These are phyloP conservation scores for Parauchenoglanis punctatus DNA, from an alignment of 2,797 vertebrate species.

Conservation along the genomic window DNA sequence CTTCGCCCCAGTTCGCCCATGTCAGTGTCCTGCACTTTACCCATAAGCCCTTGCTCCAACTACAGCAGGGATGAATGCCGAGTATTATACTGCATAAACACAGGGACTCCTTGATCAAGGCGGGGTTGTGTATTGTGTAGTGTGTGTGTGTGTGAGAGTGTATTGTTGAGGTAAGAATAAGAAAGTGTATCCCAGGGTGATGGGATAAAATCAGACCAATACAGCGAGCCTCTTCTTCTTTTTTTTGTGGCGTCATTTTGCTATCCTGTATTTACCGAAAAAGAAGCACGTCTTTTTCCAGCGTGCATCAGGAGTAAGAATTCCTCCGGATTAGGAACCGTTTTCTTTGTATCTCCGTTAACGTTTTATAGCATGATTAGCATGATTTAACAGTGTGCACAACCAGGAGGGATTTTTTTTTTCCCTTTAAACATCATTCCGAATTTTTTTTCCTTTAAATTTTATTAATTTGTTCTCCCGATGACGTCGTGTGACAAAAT, in stretches of 20 bases:
- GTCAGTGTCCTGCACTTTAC: slow-evolving; percentile 56
- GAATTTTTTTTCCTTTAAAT: neutral
- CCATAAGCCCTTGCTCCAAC: slow-evolving; percentile 55
- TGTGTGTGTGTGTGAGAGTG: slow-evolving; percentile 18
- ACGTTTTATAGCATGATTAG: neutral
- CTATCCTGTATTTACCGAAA: slow-evolving; percentile 33
- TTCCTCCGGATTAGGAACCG: slow-evolving; percentile 30
- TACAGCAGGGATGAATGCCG: slow-evolving; percentile 38
- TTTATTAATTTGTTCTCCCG: neutral
- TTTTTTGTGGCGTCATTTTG: slow-evolving; percentile 25
- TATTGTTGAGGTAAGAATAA: slow-evolving; percentile 36
- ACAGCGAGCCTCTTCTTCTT: slow-evolving; percentile 3
- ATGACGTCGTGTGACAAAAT: slow-evolving; percentile 44
- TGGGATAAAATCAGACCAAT: slow-evolving; percentile 36
- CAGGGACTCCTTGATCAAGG: slow-evolving; percentile 23
- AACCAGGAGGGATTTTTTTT: neutral
- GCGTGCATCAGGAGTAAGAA: neutral
- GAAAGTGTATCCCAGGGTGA: slow-evolving; percentile 11
- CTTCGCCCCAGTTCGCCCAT: slow-evolving; percentile 65
- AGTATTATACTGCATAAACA: slow-evolving; percentile 54
- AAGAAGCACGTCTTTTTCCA: slow-evolving; percentile 3
- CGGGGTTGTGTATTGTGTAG: slow-evolving; percentile 22
- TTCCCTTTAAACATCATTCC: neutral
- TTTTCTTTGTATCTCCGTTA: neutral
- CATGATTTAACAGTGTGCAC: neutral